Percentiles rank a stretch among this genome's conserved stretches.
phyloP scores from a whole-genome alignment of 1,140 invertebrate genomes.

The Ericerus pela region DNA sequence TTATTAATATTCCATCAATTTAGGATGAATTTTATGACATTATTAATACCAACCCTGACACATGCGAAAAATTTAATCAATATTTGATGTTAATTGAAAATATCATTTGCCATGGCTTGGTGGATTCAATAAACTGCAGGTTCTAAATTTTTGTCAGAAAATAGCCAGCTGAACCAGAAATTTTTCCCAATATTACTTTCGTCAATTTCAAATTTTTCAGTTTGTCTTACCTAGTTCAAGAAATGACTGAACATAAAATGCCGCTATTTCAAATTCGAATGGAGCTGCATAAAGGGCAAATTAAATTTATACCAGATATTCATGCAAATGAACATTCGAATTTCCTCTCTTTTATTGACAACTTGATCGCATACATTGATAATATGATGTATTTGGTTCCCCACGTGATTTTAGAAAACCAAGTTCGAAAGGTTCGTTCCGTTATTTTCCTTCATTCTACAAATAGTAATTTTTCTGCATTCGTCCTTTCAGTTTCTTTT shows the following conservation, averaged over 20 bases:
- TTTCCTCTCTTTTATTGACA: background rate
- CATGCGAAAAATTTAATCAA: slow-evolving; percentile 9
- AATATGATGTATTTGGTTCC: background rate
- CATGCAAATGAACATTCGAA: background rate
- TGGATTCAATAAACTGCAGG: slow-evolving; percentile 4
- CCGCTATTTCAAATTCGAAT: slow-evolving; percentile 7
- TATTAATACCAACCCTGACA: background rate
- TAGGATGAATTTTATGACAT: background rate
- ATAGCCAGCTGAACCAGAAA: background rate
- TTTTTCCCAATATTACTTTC: background rate
- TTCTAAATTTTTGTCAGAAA: background rate
- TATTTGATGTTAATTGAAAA: slow-evolving; percentile 10
- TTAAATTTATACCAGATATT: background rate
- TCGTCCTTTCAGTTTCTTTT: no score
- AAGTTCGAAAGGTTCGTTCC: no score
- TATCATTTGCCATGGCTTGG: slow-evolving; percentile 7
- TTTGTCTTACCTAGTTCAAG: background rate
- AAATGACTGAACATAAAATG: background rate
- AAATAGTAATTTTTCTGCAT: no score
- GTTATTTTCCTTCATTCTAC: no score
- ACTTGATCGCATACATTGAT: background rate
- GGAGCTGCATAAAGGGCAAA: background rate
- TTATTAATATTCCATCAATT: background rate
- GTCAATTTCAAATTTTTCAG: background rate
- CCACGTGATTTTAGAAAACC: background rate